Evolutionary conservation across 2,888 invertebrate species (phyloP).

Genomic region (Psylliodes chrysocephalus): DNA sequence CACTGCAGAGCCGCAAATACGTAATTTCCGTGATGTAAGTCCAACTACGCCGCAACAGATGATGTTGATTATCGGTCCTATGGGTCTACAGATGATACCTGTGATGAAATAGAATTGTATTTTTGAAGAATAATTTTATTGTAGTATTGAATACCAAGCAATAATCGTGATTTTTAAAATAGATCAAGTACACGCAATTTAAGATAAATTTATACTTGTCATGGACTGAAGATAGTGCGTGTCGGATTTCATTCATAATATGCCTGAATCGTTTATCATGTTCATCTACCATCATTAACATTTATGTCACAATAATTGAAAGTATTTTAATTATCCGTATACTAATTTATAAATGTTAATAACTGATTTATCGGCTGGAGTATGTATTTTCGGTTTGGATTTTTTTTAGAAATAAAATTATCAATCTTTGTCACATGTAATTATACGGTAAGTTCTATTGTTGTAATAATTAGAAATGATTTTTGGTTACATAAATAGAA

Average conservation of each 20-base stretch:
- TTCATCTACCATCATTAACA: background rate
- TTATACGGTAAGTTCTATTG: too few species aligned
- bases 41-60: background rate
- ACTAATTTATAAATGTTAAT: too few species aligned
- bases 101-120: background rate
- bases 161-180: background rate
- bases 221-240: background rate
- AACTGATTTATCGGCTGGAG: too few species aligned
- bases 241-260: background rate
- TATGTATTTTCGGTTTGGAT: too few species aligned
- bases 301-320: background rate
- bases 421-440: too few species aligned
- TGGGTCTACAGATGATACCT: background rate
- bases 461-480: too few species aligned
- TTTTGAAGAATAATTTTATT: too few species aligned
- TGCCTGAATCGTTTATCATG: background rate
- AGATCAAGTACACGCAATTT: background rate
- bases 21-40: background rate
- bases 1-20: slow-evolving; percentile 1
- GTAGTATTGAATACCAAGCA: too few species aligned
- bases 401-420: too few species aligned
- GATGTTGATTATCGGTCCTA: background rate
- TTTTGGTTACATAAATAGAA: too few species aligned
- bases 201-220: background rate
- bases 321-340: too few species aligned